These are phyloP conservation scores for Coreoperca whiteheadi DNA, from an alignment of 2,113 vertebrate species.

Conservation along the genomic window DNA sequence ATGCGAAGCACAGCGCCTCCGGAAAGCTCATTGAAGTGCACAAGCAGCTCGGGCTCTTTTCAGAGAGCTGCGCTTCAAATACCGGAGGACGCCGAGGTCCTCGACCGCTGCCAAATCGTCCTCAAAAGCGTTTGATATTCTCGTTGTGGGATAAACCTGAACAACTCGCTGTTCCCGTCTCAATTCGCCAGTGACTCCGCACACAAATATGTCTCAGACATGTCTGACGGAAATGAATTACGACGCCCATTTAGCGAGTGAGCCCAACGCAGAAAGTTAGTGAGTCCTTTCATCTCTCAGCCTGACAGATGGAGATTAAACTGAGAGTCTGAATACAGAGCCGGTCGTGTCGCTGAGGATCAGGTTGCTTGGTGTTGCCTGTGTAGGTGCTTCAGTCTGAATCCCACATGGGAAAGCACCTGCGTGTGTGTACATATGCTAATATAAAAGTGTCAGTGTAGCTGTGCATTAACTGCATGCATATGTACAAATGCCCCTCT, in stretches of 20 bases:
- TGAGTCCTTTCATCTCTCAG: slow-evolving; percentile 47
- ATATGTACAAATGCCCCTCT: neutral
- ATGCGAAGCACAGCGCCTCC: neutral
- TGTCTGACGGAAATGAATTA: slow-evolving; percentile 39
- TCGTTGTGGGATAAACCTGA: neutral
- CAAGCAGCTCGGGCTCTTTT: slow-evolving; percentile 12
- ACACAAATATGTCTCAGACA: slow-evolving; percentile 11
- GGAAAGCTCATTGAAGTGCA: slow-evolving; percentile 14
- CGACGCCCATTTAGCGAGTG: slow-evolving; percentile 48
- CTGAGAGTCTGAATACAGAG: slow-evolving; percentile 22
- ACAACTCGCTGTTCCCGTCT: slow-evolving; percentile 4
- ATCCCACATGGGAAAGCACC: neutral
- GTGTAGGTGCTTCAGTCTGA: neutral
- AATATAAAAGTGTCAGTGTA: neutral
- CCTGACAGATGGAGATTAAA: slow-evolving; percentile 49
- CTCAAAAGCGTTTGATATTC: slow-evolving; percentile 49
- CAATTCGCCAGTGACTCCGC: slow-evolving; percentile 5
- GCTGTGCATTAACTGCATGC: neutral
- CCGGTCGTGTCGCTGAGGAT: slow-evolving; percentile 7
- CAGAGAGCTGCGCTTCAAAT: slow-evolving; percentile 7
- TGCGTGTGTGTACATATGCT: neutral
- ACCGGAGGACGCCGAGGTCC: slow-evolving; percentile 28
- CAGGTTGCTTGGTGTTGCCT: slow-evolving; percentile 11
- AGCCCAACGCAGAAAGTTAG: slow-evolving; percentile 15
- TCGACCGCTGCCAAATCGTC: slow-evolving; percentile 28